Conservation (phyloP, 2,113 vertebrate species). For the Cebus imitator region DNA sequence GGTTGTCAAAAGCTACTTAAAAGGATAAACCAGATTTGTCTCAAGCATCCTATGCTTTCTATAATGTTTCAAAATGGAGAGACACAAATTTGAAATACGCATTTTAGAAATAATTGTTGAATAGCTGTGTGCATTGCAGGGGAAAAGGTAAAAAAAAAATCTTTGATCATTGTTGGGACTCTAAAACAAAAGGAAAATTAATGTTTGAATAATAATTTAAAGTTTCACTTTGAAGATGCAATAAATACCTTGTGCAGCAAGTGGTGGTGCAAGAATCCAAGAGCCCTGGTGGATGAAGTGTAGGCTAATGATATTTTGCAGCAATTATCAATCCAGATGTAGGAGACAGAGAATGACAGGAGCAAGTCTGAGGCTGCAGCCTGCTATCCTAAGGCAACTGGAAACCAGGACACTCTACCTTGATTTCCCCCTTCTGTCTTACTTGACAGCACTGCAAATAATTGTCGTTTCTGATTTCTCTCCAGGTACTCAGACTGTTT, state of each 20-base stretch:
- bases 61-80: conserved; percentile 2
- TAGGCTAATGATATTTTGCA: not conserved
- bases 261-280: not conserved
- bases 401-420: not conserved
- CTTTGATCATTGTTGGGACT: not conserved
- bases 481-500: not conserved
- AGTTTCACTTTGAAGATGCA: conserved; percentile 1
- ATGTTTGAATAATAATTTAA: conserved; percentile 23
- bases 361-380: not conserved
- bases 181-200: conserved; percentile 10
- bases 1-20: not conserved
- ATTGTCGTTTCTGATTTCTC: not conserved
- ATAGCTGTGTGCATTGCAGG: not conserved
- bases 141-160: not conserved
- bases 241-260: not conserved
- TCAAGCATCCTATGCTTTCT: not conserved
- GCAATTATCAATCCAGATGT: not conserved
- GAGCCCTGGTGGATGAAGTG: not conserved
- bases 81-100: not conserved
- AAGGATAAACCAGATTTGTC: not conserved
- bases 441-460: not conserved
- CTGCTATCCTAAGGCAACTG: not conserved
- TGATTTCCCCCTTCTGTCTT: not conserved
- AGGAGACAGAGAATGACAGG: not conserved
- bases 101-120: not conserved